Evolutionary conservation across 2,888 invertebrate genomes (phyloP).

Genomic region (Cephus spinipes): DNA sequence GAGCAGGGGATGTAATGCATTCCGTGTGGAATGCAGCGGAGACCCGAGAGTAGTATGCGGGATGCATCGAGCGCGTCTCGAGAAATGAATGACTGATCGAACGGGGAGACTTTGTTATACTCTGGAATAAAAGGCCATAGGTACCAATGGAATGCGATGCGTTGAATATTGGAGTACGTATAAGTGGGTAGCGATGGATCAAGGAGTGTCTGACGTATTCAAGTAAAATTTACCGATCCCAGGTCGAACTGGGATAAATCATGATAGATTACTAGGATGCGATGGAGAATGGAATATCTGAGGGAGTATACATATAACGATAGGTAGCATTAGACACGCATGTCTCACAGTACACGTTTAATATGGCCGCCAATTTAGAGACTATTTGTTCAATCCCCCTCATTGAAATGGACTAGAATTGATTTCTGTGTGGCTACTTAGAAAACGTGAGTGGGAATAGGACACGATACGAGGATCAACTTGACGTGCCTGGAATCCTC

Average conservation of each 20-base stretch:
- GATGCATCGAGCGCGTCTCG: neutral
- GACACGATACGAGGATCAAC: neutral
- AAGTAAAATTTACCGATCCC: neutral
- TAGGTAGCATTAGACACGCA: neutral
- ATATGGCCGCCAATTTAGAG: neutral
- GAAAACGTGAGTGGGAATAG: neutral
- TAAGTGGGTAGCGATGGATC: neutral
- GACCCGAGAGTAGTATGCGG: neutral
- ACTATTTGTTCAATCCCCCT: neutral
- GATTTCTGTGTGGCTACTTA: neutral
- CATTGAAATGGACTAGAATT: neutral
- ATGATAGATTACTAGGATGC: neutral
- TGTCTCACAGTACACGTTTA: neutral
- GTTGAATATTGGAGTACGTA: neutral
- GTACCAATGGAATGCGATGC: neutral
- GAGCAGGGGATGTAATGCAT: conserved; percentile 39
- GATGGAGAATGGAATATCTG: neutral
- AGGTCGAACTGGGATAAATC: neutral
- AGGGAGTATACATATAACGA: neutral
- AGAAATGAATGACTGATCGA: neutral
- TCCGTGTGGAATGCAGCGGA: conserved; percentile 16
- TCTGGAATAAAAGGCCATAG: neutral
- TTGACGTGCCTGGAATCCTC: neutral
- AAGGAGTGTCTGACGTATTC: neutral
- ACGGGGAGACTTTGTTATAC: neutral